Conservation (phyloP, 2,113 vertebrate genomes). For the Rhodinocichla rosea region DNA sequence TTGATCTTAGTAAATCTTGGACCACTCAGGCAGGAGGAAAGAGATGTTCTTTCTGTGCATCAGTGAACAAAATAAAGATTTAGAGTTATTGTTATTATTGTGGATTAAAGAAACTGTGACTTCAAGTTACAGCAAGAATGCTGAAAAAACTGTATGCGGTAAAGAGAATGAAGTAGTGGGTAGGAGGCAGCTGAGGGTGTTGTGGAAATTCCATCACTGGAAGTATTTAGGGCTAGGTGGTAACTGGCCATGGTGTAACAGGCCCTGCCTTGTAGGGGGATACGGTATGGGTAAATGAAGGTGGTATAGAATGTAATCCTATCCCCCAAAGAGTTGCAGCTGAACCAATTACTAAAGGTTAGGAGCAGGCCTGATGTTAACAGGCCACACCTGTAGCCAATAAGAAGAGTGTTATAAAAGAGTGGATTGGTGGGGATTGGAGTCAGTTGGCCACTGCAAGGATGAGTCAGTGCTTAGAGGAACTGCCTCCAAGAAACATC, state of each 20-base stretch:
- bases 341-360: too few species aligned
- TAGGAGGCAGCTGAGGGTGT: not conserved
- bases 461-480: too few species aligned
- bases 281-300: too few species aligned
- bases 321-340: too few species aligned
- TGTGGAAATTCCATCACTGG: not conserved
- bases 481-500: too few species aligned
- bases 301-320: too few species aligned
- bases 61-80: not conserved
- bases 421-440: too few species aligned
- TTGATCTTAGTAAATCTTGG: not conserved
- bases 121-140: not conserved
- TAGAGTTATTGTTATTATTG: not conserved
- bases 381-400: too few species aligned
- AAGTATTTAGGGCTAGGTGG: not conserved
- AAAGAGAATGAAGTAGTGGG: not conserved
- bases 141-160: not conserved
- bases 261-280: not conserved
- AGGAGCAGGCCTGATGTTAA: too few species aligned
- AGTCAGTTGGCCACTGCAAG: too few species aligned
- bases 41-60: not conserved
- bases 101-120: not conserved
- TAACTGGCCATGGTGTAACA: accelerated
- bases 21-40: not conserved
- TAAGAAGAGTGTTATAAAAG: too few species aligned